A percentile compares a stretch with the other conserved stretches of the same genome.
phyloP scores from a whole-genome alignment of 1,140 invertebrate genomes.

The Platyscapa corneri region DNA sequence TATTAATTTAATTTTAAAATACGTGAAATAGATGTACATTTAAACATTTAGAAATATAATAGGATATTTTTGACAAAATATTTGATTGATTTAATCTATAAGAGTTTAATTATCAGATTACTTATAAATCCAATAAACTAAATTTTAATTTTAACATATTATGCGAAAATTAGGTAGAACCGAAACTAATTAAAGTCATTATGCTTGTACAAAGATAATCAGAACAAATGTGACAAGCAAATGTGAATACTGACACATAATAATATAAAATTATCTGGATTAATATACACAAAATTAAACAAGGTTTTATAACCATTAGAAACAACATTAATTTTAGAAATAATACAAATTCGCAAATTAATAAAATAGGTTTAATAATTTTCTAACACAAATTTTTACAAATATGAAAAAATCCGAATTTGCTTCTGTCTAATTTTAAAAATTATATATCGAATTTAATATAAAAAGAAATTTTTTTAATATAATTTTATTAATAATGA shows the following conservation, averaged over 20 bases:
- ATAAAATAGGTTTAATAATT: too few relatives aligned
- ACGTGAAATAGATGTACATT: too few relatives aligned
- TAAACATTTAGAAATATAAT: too few relatives aligned
- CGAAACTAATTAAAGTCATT: background rate
- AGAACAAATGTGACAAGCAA: background rate
- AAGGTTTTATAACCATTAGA: background rate
- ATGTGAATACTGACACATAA: background rate
- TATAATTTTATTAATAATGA: too few relatives aligned
- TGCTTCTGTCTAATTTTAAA: too few relatives aligned
- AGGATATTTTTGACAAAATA: too few relatives aligned
- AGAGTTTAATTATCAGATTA: background rate
- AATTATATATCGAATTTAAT: too few relatives aligned
- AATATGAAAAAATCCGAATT: too few relatives aligned
- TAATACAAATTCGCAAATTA: background rate
- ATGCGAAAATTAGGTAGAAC: background rate
- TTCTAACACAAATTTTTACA: too few relatives aligned
- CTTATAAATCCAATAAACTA: background rate
- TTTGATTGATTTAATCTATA: background rate
- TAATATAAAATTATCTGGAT: background rate
- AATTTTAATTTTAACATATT: background rate
- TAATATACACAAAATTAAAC: background rate
- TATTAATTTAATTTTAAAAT: too few relatives aligned
- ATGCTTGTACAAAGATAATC: background rate
- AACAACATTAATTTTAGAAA: background rate
- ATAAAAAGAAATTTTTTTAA: too few relatives aligned